Evolutionary conservation across 2,888 invertebrate genomes (phyloP), one percentile per base, ranked within the genome.

Genomic region (Xylocampa areola): DNA sequence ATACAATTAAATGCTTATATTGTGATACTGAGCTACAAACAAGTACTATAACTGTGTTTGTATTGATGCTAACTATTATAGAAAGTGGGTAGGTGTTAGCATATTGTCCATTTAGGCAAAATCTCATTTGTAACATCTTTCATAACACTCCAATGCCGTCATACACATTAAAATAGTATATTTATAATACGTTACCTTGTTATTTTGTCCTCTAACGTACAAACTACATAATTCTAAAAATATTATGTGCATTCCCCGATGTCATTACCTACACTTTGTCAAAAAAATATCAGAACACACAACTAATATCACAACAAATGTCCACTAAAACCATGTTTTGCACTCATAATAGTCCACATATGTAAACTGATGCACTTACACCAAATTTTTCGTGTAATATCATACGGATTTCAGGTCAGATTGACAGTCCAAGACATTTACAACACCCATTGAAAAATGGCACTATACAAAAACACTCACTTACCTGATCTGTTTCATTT

Each of bases 401-500:
- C 83, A 87, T 82, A 85, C 85, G 85, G 88, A 92, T 92, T 91
- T 87, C 87, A 84, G 87, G 90, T 89, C 90, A 88, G 82, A 88
- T 87, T 94, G 93, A 94, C 93, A 93, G 91, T 82, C 88, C 83
- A 80, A 84, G 87, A 90, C 87, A 89, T 90, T 88, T 91, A 90
- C 87, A 90, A 88, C 89, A 90, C 86, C 90, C 88, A 88, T 82
- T 73, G 81, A 80, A 85, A 73, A 85, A 84, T 85, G 79, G 78
- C 84, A 81, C 73, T 73, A 43, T 68, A 84, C 75, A 81, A 88
- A 82, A 87, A 84, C 80, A 80, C 83, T 82, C 60, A 85, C 91
- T 90, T 86, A 94, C 94, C 90, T 92, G 92, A 84, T 94, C 94
- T 71, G 88, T 80, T 84, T 94, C 94, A 94, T 94, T 94, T 93